A percentile compares a stretch with the other conserved stretches of the same genome.
Evolutionary conservation across 2,797 vertebrate genomes (phyloP).

Genomic region (Artibeus lituratus): DNA sequence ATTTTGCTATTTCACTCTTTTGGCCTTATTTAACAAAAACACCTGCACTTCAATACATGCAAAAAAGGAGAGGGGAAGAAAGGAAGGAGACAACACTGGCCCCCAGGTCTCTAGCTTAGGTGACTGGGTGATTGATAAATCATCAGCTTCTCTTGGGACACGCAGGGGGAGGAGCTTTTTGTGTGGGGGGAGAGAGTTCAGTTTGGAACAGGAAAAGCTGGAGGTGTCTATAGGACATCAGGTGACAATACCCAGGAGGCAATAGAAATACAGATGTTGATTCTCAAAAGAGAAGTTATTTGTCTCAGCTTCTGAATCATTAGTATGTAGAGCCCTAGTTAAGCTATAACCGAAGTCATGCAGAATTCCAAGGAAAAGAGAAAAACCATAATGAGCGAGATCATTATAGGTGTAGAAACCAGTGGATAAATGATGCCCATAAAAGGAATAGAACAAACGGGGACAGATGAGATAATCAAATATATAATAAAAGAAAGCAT

Average conservation of each 20-base stretch:
- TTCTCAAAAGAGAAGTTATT: neutral
- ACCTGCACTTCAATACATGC: neutral
- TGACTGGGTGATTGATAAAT: neutral
- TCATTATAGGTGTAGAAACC: neutral
- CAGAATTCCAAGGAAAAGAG: neutral
- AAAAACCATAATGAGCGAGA: neutral
- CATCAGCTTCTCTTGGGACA: neutral
- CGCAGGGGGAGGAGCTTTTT: neutral
- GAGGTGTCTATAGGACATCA: neutral
- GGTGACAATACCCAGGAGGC: neutral
- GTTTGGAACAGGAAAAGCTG: neutral
- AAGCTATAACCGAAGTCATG: neutral
- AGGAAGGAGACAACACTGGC: neutral
- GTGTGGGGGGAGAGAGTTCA: neutral
- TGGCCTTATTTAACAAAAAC: neutral
- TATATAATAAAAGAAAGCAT: neutral
- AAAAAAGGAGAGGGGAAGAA: neutral
- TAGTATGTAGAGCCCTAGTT: neutral
- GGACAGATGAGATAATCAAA: neutral
- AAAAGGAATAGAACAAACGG: neutral
- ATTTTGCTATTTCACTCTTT: neutral
- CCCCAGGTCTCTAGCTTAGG: neutral
- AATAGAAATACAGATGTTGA: neutral
- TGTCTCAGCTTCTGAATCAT: neutral
- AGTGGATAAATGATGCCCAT: neutral